These are phyloP conservation scores for Amphibalanus amphitrite DNA, from an alignment of 1,140 invertebrate species.

Conservation along the genomic window DNA sequence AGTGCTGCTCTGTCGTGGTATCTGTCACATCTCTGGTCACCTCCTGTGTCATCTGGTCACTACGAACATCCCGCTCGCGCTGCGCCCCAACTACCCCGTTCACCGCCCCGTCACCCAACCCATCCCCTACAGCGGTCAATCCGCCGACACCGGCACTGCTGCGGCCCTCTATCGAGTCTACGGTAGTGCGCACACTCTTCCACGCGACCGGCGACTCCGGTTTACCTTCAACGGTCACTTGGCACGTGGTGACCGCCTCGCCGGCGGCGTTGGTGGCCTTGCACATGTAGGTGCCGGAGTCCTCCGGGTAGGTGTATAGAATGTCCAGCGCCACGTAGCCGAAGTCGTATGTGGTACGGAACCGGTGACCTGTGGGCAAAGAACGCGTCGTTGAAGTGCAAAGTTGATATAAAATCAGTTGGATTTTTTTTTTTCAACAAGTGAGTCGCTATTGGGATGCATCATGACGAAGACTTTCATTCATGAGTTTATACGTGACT, in stretches of 20 bases:
- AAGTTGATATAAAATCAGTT: too few relatives aligned
- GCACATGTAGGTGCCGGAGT: slow-evolving; percentile 31
- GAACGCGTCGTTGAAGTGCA: too few relatives aligned
- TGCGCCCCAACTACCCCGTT: too few relatives aligned
- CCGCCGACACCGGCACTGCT: too few relatives aligned
- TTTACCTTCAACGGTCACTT: slow-evolving; percentile 59
- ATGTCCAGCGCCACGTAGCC: slow-evolving; percentile 38
- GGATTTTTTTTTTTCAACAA: too few relatives aligned
- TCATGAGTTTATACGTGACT: too few relatives aligned
- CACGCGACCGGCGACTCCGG: not conserved
- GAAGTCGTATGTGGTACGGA: slow-evolving; percentile 42
- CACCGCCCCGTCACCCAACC: too few relatives aligned
- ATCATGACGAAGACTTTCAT: too few relatives aligned
- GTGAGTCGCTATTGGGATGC: too few relatives aligned
- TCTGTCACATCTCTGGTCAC: not conserved
- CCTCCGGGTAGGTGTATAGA: slow-evolving; percentile 31
- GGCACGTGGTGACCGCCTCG: slow-evolving; percentile 59
- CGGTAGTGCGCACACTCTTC: not conserved
- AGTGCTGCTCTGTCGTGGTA: not conserved
- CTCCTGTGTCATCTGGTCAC: not conserved
- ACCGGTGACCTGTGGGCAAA: slow-evolving; percentile 34
- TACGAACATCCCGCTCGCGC: not conserved
- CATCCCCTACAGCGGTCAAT: too few relatives aligned
- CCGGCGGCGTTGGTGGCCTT: slow-evolving; percentile 28
- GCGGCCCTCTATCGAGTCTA: not conserved